These are phyloP conservation scores for Deilephila porcellus DNA, from an alignment of 2,888 invertebrate genomes.

Conservation along the genomic window DNA sequence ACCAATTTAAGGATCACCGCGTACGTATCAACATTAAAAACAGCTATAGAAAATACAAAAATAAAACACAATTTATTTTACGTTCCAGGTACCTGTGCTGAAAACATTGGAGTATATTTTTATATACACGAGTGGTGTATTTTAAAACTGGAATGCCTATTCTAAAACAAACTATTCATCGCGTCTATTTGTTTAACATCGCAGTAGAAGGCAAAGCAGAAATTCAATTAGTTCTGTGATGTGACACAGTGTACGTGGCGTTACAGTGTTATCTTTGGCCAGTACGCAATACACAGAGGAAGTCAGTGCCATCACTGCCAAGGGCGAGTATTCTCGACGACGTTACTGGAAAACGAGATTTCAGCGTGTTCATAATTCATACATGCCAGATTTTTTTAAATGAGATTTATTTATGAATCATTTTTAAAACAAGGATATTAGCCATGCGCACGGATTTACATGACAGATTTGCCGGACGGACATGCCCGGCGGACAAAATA, in stretches of 20 bases:
- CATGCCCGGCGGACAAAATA: too few species aligned
- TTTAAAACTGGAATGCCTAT: conserved; percentile 4
- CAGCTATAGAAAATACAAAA: neutral
- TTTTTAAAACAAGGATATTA: neutral
- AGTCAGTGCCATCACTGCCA: conserved; percentile 29
- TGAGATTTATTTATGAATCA: neutral
- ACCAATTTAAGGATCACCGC: too few species aligned
- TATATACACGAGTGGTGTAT: neutral
- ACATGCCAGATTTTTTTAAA: neutral
- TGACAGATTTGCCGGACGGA: too few species aligned
- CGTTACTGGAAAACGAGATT: neutral
- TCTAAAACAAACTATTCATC: conserved; percentile 15
- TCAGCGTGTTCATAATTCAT: conserved; percentile 7
- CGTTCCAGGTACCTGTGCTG: neutral
- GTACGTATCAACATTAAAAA: neutral
- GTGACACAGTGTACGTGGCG: neutral
- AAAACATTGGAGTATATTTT: neutral
- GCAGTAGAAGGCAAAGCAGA: conserved; percentile 12
- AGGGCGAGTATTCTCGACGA: conserved; percentile 24
- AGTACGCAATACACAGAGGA: conserved; percentile 29
- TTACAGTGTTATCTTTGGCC: conserved; percentile 30
- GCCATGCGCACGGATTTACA: too few species aligned
- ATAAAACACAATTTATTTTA: neutral
- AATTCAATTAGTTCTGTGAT: conserved; percentile 25
- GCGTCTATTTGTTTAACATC: conserved; percentile 8